Percentiles rank a stretch among this genome's conserved stretches.
phyloP scores from a whole-genome alignment of 2,888 invertebrate genomes.

The Adineta ricciae region DNA sequence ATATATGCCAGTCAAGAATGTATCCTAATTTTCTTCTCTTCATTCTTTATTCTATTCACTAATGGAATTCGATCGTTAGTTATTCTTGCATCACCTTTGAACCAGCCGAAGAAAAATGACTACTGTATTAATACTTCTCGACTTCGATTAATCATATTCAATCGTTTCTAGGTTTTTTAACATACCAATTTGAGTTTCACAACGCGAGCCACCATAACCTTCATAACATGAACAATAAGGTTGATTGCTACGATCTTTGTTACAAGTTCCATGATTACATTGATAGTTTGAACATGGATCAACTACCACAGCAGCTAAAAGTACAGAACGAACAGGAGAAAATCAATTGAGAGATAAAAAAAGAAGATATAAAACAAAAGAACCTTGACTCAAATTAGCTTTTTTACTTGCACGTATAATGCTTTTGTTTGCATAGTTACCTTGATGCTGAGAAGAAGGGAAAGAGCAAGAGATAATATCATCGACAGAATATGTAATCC shows the following conservation, averaged over 20 bases:
- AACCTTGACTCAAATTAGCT: slow-evolving; percentile 2
- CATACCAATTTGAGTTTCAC: slow-evolving; percentile 2
- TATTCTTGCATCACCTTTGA: not conserved
- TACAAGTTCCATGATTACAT: not conserved
- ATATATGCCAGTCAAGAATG: not conserved
- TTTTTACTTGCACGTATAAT: not conserved
- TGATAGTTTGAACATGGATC: not conserved
- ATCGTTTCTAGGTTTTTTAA: not conserved
- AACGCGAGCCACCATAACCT: not conserved
- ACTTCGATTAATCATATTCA: not conserved
- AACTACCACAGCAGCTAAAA: not conserved
- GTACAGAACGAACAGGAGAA: not conserved
- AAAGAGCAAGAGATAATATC: slow-evolving; percentile 5
- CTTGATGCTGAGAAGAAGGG: not conserved
- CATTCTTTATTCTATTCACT: not conserved
- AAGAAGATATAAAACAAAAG: not conserved
- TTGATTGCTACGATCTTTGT: slow-evolving; percentile 1
- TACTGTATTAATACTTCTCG: not conserved
- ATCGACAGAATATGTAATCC: not conserved
- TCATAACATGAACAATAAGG: not conserved
- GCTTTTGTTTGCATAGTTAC: slow-evolving; percentile 13
- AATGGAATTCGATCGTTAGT: not conserved
- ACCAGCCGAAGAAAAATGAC: not conserved
- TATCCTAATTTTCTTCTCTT: not conserved
- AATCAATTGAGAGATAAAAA: not conserved